A percentile compares a stretch with the other conserved stretches of the same genome.
phyloP scores from a whole-genome alignment of 2,797 vertebrate species.

The Podarcis siculus region DNA sequence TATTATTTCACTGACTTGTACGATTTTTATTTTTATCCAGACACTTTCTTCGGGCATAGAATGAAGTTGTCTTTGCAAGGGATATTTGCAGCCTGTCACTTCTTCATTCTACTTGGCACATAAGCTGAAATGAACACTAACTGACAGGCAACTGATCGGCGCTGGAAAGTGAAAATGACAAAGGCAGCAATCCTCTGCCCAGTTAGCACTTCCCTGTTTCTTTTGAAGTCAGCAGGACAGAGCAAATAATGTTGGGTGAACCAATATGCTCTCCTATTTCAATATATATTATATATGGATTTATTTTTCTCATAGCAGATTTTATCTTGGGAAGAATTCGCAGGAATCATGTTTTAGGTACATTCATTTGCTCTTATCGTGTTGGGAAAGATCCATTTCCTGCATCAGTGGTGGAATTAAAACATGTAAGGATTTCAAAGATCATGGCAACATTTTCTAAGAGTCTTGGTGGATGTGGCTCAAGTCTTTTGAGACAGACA shows the following conservation, averaged over 20 bases:
- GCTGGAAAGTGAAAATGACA: background rate
- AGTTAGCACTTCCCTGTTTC: background rate
- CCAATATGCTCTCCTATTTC: background rate
- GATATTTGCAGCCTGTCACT: background rate
- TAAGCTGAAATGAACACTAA: background rate
- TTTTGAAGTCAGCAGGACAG: background rate
- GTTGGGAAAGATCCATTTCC: background rate
- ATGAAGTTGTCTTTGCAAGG: slow-evolving; percentile 8
- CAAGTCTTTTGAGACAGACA: background rate
- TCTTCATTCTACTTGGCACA: background rate
- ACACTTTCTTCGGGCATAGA: fast-evolving
- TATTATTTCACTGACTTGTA: background rate
- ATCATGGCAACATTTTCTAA: background rate
- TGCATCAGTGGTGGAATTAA: background rate
- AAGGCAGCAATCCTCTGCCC: background rate
- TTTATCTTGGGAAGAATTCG: background rate
- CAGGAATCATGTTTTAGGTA: background rate
- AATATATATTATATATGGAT: background rate
- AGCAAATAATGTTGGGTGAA: background rate
- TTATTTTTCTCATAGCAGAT: background rate
- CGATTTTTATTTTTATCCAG: background rate
- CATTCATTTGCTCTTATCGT: background rate
- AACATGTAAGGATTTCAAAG: background rate
- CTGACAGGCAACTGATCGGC: background rate
- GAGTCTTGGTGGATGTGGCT: background rate